phyloP scores from a whole-genome alignment of 2,888 invertebrate genomes.

The Dryomyza anilis region DNA sequence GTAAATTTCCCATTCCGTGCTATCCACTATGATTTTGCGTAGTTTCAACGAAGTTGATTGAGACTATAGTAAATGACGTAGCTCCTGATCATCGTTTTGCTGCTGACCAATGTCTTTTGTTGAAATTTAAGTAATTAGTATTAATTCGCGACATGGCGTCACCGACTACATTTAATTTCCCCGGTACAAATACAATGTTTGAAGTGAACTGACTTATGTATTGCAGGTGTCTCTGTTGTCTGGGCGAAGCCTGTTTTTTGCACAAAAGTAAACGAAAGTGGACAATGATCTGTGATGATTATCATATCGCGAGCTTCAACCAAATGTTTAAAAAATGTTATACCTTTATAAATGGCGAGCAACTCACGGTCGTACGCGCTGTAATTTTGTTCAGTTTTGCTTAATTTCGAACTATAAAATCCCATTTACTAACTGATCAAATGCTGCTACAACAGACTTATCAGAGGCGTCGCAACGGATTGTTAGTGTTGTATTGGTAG shows the following conservation, averaged over 20 bases:
- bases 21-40: not conserved
- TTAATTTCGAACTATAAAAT: slow-evolving; percentile 16
- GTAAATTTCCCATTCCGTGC: not conserved
- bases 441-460: not conserved
- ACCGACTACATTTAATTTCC: not conserved
- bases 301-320: slow-evolving; percentile 50
- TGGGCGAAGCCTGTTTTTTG: slow-evolving; percentile 10
- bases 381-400: slow-evolving; percentile 24
- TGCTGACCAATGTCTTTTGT: not conserved
- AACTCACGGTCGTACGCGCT: slow-evolving; percentile 30
- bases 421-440: slow-evolving; percentile 20
- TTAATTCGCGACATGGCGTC: not conserved
- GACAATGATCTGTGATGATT: slow-evolving; percentile 44
- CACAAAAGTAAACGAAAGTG: slow-evolving; percentile 8
- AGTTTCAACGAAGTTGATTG: not conserved
- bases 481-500: not conserved
- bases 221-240: slow-evolving; percentile 9
- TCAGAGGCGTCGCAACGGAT: not conserved
- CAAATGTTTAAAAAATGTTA: slow-evolving; percentile 51
- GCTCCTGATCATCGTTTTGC: not conserved
- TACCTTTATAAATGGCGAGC: slow-evolving; percentile 33
- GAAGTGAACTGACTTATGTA: slow-evolving; percentile 19
- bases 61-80: not conserved
- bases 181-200: not conserved
- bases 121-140: not conserved